Base-by-base conservation (phyloP, 1,140 invertebrate species). In the Drosophila melanica region DNA sequence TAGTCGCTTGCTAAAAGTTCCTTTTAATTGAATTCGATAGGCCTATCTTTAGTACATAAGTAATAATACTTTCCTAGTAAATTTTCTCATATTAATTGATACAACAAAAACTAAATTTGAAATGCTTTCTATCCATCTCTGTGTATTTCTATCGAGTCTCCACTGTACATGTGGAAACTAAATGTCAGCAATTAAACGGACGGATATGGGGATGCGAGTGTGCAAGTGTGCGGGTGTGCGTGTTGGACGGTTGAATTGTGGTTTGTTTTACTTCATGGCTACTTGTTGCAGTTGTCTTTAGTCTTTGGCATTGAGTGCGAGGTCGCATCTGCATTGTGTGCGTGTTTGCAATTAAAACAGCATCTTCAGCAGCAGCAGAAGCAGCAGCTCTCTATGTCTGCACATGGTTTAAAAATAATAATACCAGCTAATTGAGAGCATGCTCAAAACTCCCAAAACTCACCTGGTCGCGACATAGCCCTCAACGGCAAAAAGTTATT, bases 281-380 rank as follows among this genome's bases (percentile, higher is more conserved):
- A 69, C 58, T 69, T 69, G 58, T 69, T 75, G 71, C 71, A 27
- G 50, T 57, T 70, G 30, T 48, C 42, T 27, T 68, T 54, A 3
- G 7, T 37, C 37, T 27, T 71, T 72, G 69, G 33, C 62, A 67
- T 72, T 67, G 54, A 50, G 47, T 30, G 30, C 53, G 64, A 58
- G 53, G 42, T 30, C 62, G 45, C 37, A 42, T 33, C 9, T 23
- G 12, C 45, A 51, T 4, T 9, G 33, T 53, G 27, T 35, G 27
- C 50, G 37, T 37, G 37, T 55, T 20, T 44, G 23, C 9, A 10
- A 12, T 10, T 58, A 27, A 9, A 20, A 9, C 30, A 54, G 47
- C 47, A 27, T 48, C 39, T n/a, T 12, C 39, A 12, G 33, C 33
- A 35, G 30, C 30, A 33, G 23, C 3, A 27, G 27, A 16, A 35